These are phyloP conservation scores for Choreutis nemorana DNA, from an alignment of 2,888 invertebrate genomes.

Conservation along the genomic window DNA sequence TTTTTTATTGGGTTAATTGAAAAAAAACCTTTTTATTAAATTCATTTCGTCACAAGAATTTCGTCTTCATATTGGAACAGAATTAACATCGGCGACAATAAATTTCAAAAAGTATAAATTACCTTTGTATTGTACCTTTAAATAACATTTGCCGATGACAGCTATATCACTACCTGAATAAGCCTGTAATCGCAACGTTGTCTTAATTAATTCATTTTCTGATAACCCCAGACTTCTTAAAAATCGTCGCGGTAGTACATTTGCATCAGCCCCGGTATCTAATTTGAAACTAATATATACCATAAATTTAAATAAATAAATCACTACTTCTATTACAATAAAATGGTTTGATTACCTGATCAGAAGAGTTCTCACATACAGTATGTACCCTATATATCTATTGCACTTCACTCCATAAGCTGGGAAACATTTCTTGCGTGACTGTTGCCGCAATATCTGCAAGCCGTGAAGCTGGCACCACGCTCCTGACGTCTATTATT, in stretches of 20 bases:
- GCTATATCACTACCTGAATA: constrained; percentile 11
- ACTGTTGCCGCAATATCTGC: constrained; percentile 7
- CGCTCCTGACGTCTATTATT: neutral
- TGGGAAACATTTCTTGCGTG: constrained; percentile 10
- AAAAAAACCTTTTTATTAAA: constrained; percentile 10
- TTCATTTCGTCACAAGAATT: constrained; percentile 11
- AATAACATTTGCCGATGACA: constrained; percentile 10
- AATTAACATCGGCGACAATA: constrained; percentile 9
- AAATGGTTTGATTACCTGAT: constrained; percentile 11
- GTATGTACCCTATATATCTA: constrained; percentile 7
- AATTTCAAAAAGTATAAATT: constrained; percentile 10
- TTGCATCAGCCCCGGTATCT: constrained; percentile 14
- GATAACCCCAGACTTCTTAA: constrained; percentile 4
- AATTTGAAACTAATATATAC: constrained; percentile 11
- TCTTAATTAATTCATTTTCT: constrained; percentile 6
- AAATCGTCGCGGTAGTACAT: constrained; percentile 10
- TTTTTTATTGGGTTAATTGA: neutral
- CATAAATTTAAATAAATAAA: constrained; percentile 9
- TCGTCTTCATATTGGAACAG: constrained; percentile 10
- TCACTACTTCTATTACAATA: constrained; percentile 4
- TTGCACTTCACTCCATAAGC: constrained; percentile 11
- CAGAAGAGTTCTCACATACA: constrained; percentile 10
- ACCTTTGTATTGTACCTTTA: constrained; percentile 10
- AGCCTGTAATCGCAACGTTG: constrained; percentile 7
- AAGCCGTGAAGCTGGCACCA: too few relatives aligned